Evolutionary conservation across 2,113 vertebrate genomes (phyloP).

Genomic region (Otolemur garnettii): DNA sequence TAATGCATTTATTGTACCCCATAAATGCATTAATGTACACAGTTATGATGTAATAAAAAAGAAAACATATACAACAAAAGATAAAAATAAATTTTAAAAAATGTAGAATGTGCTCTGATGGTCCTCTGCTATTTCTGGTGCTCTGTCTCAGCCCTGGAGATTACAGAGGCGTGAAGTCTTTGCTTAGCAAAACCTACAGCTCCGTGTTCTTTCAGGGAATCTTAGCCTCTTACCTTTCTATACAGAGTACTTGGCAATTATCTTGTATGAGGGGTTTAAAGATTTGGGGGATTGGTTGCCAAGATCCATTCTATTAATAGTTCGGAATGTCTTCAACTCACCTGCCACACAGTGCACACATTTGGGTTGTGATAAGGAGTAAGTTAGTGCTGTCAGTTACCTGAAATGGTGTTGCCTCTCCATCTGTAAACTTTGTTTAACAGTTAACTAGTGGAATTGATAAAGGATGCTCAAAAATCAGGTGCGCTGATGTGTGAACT

Average conservation of each 20-base stretch:
- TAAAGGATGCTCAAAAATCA: conserved; percentile 16
- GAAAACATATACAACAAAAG: no score
- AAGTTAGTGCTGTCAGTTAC: not conserved
- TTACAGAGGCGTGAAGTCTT: not conserved
- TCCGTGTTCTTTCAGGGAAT: not conserved
- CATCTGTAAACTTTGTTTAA: not conserved
- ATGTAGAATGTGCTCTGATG: not conserved
- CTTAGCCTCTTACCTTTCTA: not conserved
- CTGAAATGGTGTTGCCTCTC: not conserved
- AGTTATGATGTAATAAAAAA: no score
- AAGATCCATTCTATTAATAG: not conserved
- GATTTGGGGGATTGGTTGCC: not conserved
- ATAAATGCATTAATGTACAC: no score
- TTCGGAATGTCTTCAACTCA: not conserved
- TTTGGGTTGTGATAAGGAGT: not conserved
- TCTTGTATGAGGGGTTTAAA: not conserved
- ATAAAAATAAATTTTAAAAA: not conserved
- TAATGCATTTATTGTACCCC: no score
- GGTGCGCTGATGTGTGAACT: not conserved
- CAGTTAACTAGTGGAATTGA: not conserved
- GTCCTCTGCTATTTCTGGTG: not conserved
- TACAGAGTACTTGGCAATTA: not conserved
- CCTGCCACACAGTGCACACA: not conserved
- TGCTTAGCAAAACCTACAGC: not conserved
- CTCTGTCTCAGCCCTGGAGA: not conserved